Base-by-base conservation (phyloP, 2,888 invertebrate genomes). In the Bugulina stolonifera region DNA sequence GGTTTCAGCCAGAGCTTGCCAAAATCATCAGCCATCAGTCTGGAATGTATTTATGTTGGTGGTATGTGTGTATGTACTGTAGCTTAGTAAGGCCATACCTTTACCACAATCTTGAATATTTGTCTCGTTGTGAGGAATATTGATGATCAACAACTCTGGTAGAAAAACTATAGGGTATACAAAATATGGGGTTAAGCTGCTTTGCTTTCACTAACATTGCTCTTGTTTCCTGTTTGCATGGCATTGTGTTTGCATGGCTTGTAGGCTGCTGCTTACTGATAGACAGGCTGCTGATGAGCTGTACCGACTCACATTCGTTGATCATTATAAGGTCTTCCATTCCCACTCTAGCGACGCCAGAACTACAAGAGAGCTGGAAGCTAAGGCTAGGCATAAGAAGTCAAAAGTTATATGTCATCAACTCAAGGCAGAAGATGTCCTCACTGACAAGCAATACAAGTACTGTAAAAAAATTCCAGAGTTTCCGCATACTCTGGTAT, bases 321-420 rank as follows among this genome's bases (percentile, higher is more conserved):
- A 34, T 32, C 64, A 64, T 32, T 27, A 64, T 32, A 2, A 64
- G 27, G 34, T 34, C 5, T 64, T 64, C 32, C 64, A 64, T n/a
- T 18, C 27, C 27, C 32, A 5, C 27, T 32, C 27, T 32, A 32
- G 34, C n/a, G 32, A n/a, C 10, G 64, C 29, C 22, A 5, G 25
- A 25, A 32, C 64, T 29, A 27, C 29, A 2, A 64, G 32, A 64
- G 32, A 25, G 2, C 10, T 29, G 10, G 18, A 27, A 10, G 10
- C 10, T 10, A 64, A 34, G 27, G 3, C 29, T 18, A 2, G 2
- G 3, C 64, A 34, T 2, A 64, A 64, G 64, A 5, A 14, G 27
- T 22, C 32, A 27, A 10, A 14, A 10, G 10, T 27, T 5, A 10
- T 64, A 14, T 64, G 64, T 27, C 2, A 32, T 14, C 10, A 32